Base-by-base conservation (phyloP, 1,140 invertebrate genomes). In the Scylla paramamosain region DNA sequence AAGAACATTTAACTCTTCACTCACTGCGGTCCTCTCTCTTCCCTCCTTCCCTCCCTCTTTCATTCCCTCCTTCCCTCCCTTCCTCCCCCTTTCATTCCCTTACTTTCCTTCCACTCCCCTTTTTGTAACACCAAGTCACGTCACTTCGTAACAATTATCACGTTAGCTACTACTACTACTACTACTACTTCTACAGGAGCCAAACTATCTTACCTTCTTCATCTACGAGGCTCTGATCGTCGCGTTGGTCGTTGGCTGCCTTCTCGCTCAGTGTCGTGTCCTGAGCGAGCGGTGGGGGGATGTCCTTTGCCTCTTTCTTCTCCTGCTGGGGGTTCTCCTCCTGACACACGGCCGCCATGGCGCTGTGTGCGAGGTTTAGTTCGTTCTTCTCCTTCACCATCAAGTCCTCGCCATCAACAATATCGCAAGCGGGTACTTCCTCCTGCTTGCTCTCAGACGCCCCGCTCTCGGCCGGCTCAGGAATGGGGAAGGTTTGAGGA, bases 351-450 rank as follows among this genome's bases (percentile, higher is more conserved):
- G 52, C 90, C 10, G 32, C 59, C 31, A 91, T 32, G 16, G 90
- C 59, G 4, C 28, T 91, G 52, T 91, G 59, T 4, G n/a, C 90
- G 28, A 91, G 90, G 46, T 91, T 86, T 16, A 93, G 84, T 46
- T 93, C 92, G 52, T 86, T 84, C 28, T 87, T 93, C 14, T 93
- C 84, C 14, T 84, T 87, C 84, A 86, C 92, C 82, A 52, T 88
- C 32, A 8, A 59, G 59, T 46, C 32, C 59, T 77, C 45, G 25
- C 31, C 91, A n/a, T 48, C 46, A n/a, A 32, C 52, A 31, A 52
- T 32, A 39, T n/a, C 52, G n/a, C 20, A 7, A 32, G 25, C 91
- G 52, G 25, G 20, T 8, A 59, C 67, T 48, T 90, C 86, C 31
- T 90, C 32, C 32, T 77, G 31, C 29, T 28, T 45, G 20, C 31